Percentiles rank a stretch among this genome's conserved stretches.
Evolutionary conservation across 2,113 vertebrate genomes (phyloP).

Genomic region (Cepphus grylle): DNA sequence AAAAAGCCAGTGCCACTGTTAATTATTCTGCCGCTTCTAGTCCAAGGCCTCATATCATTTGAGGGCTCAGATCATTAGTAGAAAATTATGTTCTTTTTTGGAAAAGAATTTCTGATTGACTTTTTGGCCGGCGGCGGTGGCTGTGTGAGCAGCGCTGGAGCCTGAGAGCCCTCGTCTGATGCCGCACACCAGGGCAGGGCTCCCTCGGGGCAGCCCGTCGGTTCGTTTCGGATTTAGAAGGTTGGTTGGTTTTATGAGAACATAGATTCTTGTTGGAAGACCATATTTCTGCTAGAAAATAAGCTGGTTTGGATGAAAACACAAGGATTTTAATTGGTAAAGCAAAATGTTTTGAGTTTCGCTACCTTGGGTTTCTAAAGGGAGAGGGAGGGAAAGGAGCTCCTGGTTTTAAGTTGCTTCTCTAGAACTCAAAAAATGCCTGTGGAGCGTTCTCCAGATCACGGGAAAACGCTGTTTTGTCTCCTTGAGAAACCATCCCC

Average conservation of each 20-base stretch:
- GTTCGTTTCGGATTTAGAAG: background rate
- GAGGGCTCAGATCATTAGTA: background rate
- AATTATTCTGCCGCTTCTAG: background rate
- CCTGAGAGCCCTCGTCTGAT: background rate
- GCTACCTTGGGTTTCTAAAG: background rate
- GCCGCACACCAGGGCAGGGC: background rate
- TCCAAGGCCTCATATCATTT: background rate
- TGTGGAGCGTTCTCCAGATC: background rate
- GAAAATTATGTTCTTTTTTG: background rate
- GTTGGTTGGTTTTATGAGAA: background rate
- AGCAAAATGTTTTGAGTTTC: background rate
- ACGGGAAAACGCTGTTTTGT: background rate
- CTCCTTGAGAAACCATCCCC: fast-evolving
- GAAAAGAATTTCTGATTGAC: background rate
- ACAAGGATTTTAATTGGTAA: background rate
- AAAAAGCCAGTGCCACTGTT: background rate
- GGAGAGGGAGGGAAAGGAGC: background rate
- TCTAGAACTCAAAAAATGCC: background rate
- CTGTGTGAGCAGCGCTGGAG: fast-evolving
- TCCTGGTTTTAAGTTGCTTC: background rate
- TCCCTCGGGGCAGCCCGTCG: background rate
- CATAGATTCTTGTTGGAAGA: background rate
- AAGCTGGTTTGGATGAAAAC: background rate
- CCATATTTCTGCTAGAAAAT: background rate
- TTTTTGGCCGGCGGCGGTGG: background rate